Evolutionary conservation across 2,113 vertebrate species (phyloP).

Genomic region (Lipophrys pholis): DNA sequence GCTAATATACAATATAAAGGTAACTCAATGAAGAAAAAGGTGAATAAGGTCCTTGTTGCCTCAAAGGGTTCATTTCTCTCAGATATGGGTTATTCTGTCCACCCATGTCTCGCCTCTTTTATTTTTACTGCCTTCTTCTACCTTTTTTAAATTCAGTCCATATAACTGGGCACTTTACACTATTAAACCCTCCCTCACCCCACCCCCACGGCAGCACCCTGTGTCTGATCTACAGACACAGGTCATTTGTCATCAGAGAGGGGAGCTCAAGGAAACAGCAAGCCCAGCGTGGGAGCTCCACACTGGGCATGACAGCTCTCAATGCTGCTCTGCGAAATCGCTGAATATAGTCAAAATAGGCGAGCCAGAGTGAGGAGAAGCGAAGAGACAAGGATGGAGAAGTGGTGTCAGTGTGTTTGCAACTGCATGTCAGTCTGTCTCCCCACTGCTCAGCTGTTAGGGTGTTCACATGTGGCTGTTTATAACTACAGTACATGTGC

Average conservation of each 20-base stretch:
- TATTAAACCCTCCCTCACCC: conserved; percentile 74
- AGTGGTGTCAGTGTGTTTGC: conserved; percentile 42
- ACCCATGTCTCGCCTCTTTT: not conserved
- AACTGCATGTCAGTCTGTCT: conserved; percentile 27
- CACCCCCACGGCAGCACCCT: conserved; percentile 60
- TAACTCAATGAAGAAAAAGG: conserved; percentile 41
- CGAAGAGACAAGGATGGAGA: conserved; percentile 34
- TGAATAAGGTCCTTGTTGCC: conserved; percentile 42
- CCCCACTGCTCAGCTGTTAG: not conserved
- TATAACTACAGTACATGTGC: conserved; percentile 14
- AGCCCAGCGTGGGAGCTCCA: conserved; percentile 63
- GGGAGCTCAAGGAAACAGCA: conserved; percentile 68
- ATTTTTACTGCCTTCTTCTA: conserved; percentile 28
- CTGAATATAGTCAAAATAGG: conserved; percentile 61
- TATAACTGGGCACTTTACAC: conserved; percentile 75
- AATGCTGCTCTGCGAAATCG: conserved; percentile 39
- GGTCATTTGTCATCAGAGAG: conserved; percentile 81
- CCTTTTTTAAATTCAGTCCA: conserved; percentile 73
- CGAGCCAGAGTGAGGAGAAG: conserved; percentile 14
- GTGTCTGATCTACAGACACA: conserved; percentile 76
- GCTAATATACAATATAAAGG: conserved; percentile 18
- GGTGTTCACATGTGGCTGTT: not conserved
- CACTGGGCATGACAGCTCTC: conserved; percentile 61
- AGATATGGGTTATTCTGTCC: conserved; percentile 47
- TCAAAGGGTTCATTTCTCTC: conserved; percentile 48